Evolutionary conservation across 64 coral and sea anemone genomes (phyloP).

Genomic region (Dendrophyllia cribrosa): DNA sequence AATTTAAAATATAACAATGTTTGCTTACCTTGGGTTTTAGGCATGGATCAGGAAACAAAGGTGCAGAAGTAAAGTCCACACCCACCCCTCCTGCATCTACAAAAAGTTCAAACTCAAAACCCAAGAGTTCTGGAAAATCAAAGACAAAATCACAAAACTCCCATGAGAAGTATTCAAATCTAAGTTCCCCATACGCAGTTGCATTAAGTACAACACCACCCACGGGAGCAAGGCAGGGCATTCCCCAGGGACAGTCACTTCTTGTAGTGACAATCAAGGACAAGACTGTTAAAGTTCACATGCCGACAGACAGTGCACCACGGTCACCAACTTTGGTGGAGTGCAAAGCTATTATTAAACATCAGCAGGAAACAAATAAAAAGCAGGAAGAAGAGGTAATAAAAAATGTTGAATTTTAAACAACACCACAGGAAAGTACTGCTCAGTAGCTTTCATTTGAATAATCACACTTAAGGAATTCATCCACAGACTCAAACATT

Average conservation of each 20-base stretch:
- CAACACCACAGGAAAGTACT: no score
- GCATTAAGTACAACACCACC: neutral
- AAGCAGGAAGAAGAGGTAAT: constrained; percentile 89
- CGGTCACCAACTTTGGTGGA: constrained; percentile 90
- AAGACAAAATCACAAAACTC: constrained; percentile 30
- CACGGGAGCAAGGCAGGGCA: constrained; percentile 7
- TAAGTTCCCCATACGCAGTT: constrained; percentile 4
- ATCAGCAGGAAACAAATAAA: constrained; percentile 89
- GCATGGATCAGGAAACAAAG: constrained; percentile 40
- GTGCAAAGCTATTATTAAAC: constrained; percentile 90
- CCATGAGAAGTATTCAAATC: constrained; percentile 9
- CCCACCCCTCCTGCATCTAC: constrained; percentile 43
- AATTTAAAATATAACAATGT: neutral
- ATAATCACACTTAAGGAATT: no score
- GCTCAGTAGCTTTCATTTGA: no score
- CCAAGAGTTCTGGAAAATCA: constrained; percentile 6
- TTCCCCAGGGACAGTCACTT: constrained; percentile 47
- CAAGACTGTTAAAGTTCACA: constrained; percentile 79
- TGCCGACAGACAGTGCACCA: constrained; percentile 78
- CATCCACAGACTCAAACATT: no score
- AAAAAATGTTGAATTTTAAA: neutral
- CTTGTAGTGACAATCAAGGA: constrained; percentile 81
- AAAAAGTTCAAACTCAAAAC: constrained; percentile 33
- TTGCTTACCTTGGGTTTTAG: constrained; percentile 12
- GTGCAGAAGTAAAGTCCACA: neutral